These are phyloP conservation scores for Cerastis rubricosa DNA, from an alignment of 2,888 invertebrate genomes.

Conservation along the genomic window DNA sequence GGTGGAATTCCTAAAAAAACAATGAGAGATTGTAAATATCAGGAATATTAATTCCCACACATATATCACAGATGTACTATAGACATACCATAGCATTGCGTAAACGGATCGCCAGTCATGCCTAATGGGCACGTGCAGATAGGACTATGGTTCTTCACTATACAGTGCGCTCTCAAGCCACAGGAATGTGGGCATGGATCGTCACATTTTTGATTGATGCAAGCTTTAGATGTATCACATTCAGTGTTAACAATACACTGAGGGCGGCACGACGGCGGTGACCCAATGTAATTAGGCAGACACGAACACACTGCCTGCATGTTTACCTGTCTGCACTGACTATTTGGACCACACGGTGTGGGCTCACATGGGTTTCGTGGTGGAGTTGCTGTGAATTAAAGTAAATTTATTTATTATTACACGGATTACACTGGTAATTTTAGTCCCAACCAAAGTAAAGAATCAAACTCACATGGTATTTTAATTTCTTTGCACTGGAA, in stretches of 20 bases:
- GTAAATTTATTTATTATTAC: not conserved
- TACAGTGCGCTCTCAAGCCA: constrained; percentile 96
- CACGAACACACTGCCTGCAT: constrained; percentile 96
- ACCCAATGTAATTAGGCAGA: constrained; percentile 94
- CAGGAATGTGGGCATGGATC: constrained; percentile 97
- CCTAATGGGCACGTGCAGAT: constrained; percentile 96
- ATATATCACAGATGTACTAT: constrained; percentile 4
- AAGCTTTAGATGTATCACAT: constrained; percentile 95
- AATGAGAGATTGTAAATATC: constrained; percentile 22
- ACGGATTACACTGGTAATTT: not conserved
- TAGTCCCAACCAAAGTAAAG: not conserved
- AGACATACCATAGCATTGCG: constrained; percentile 94
- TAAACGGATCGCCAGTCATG: constrained; percentile 97
- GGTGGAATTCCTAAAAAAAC: constrained; percentile 80
- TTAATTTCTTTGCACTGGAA: constrained; percentile 93
- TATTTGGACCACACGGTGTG: constrained; percentile 97
- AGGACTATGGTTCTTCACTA: constrained; percentile 96
- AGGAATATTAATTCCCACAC: not conserved
- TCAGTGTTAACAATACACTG: constrained; percentile 97
- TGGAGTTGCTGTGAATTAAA: constrained; percentile 82
- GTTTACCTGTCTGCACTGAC: constrained; percentile 95
- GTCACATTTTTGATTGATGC: constrained; percentile 95
- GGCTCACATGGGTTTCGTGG: constrained; percentile 94
- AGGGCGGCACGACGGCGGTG: constrained; percentile 95
- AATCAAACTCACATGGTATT: constrained; percentile 77